A percentile compares a stretch with the other conserved stretches of the same genome.
Evolutionary conservation across 2,888 invertebrate genomes (phyloP).

Genomic region (Drosophila emarginata): DNA sequence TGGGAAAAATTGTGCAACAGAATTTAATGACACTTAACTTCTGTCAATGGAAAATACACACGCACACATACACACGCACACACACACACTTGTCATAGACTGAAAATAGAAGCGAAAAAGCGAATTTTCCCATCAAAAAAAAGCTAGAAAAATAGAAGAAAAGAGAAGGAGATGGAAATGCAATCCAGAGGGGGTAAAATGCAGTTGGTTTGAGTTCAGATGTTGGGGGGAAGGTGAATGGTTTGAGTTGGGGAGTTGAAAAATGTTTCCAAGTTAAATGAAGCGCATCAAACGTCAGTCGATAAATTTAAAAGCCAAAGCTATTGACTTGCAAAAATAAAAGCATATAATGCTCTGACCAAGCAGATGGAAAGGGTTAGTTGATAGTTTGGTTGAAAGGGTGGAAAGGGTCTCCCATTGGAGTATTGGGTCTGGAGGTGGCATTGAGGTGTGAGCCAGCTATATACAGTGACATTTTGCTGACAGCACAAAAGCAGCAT

Average conservation of each 20-base stretch:
- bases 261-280: slow-evolving; percentile 78
- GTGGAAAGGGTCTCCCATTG: neutral
- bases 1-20: slow-evolving; percentile 49
- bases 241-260: slow-evolving; percentile 59
- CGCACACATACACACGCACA: slow-evolving; percentile 2
- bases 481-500: slow-evolving; percentile 65
- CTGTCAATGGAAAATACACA: slow-evolving; percentile 40
- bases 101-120: neutral
- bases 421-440: neutral
- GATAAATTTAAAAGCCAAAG: slow-evolving; percentile 79
- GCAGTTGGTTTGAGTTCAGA: neutral
- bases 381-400: slow-evolving; percentile 1
- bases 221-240: slow-evolving; percentile 17
- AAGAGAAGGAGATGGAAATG: neutral
- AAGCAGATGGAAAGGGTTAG: slow-evolving; percentile 22
- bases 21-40: slow-evolving; percentile 65
- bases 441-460: slow-evolving; percentile 17
- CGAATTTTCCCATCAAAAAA: slow-evolving; percentile 48
- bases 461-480: slow-evolving; percentile 73
- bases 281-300: slow-evolving; percentile 78
- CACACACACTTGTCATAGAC: slow-evolving; percentile 19
- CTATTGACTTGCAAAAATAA: slow-evolving; percentile 76
- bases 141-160: neutral
- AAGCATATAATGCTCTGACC: slow-evolving; percentile 68
- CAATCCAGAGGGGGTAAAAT: slow-evolving; percentile 4